Conservation (phyloP, 2,888 invertebrate species). For the Gibbula magus region DNA sequence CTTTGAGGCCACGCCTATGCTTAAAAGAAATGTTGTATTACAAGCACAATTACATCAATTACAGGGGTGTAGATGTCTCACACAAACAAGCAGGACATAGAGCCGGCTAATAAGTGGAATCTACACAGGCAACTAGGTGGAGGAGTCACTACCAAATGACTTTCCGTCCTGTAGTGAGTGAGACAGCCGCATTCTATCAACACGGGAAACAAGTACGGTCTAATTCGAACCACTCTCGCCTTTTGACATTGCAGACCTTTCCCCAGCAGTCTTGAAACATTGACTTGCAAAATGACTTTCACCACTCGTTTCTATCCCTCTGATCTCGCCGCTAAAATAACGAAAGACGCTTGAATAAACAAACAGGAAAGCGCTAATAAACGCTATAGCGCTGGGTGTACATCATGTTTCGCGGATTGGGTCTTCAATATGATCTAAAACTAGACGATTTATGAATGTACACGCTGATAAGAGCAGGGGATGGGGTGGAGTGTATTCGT, state of each 20-base stretch:
- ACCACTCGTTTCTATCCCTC: constrained; percentile 8
- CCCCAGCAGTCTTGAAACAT: background rate
- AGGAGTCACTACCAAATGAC: background rate
- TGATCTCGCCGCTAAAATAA: constrained; percentile 28
- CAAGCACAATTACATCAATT: too few species aligned
- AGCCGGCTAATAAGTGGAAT: too few species aligned
- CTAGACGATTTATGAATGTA: constrained; percentile 17
- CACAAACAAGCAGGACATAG: too few species aligned
- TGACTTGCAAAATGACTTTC: constrained; percentile 4
- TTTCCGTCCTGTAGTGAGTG: background rate
- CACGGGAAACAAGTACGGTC: constrained; percentile 13
- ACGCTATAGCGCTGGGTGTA: background rate
- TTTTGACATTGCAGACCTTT: constrained; percentile 23
- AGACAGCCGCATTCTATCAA: background rate
- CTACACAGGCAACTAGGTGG: too few species aligned
- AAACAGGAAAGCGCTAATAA: constrained; percentile 8
- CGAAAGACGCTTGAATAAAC: constrained; percentile 16
- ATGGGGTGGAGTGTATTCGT: constrained; percentile 8
- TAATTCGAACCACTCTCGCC: constrained; percentile 27
- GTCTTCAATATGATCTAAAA: constrained; percentile 17
- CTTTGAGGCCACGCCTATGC: too few species aligned
- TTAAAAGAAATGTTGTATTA: too few species aligned
- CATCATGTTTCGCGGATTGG: background rate
- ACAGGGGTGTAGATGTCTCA: too few species aligned
- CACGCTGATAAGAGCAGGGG: background rate